Evolutionary conservation across 2,113 vertebrate genomes (phyloP), one percentile per base, ranked within the genome.

Genomic region (Pseudorhombus dupliciocellatus): DNA sequence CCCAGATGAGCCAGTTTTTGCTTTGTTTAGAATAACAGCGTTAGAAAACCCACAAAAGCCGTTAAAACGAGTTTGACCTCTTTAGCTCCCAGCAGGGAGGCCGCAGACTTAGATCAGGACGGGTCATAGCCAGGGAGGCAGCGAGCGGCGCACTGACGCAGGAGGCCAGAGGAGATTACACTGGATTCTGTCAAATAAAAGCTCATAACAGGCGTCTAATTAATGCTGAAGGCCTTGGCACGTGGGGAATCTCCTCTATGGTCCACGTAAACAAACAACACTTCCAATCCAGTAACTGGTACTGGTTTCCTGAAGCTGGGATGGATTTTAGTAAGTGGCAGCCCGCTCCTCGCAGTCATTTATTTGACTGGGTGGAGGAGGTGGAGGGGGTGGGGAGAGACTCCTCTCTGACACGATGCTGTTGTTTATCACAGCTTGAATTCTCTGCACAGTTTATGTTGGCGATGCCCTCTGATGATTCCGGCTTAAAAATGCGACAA

Each of bases 61-160:
- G 46, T 62, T n/a, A 24, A 60, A 86, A 70, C 56, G 65, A 56
- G 66, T 73, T 62, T 73, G 80, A 83, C 89, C 89, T 62, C 48
- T 26, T 87, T 87, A 69, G 62, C 62, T 53, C 86, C 30, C 87
- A 83, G 88, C 84, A 56, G 83, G 87, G 78, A 62, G 52, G 77
- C 76, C 26, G 66, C 55, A 70, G 75, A 60, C 54, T 28, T 14
- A 22, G 44, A 77, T 20, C 30, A 44, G 63, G 67, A 54, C 7
- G 40, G 64, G 28, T 5, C 30, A n/a, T 16, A 77, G 31, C 22
- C 34, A 48, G 26, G 24, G 59, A 76, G 71, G 63, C 73, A 22
- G 14, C 25, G 69, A 66, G 34, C 25, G 52, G 11, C 50, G 63
- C 56, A 60, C 53, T 1, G 26, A 80, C 9, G 24, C 68, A 73